Conservation (phyloP, 2,113 vertebrate genomes). For the Gasterosteus nipponicus region DNA sequence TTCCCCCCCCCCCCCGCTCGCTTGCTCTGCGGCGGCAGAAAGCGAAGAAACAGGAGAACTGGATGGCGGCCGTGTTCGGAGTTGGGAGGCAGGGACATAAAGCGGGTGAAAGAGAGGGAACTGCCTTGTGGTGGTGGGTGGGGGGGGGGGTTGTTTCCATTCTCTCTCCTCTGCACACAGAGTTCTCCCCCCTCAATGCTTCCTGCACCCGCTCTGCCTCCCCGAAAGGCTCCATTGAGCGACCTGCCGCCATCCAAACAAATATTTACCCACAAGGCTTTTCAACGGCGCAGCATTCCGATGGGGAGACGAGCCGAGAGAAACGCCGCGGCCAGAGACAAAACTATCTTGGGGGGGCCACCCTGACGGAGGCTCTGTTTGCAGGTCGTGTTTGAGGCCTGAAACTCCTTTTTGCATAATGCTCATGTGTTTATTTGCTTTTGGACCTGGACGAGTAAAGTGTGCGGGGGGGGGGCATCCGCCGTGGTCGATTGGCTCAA, state of each 20-base stretch:
- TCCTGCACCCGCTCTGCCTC: slow-evolving; percentile 34
- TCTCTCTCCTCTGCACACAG: slow-evolving; percentile 13
- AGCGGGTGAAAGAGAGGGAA: slow-evolving; percentile 27
- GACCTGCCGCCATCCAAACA: slow-evolving; percentile 40
- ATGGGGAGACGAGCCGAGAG: slow-evolving; percentile 16
- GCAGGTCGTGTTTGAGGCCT: slow-evolving; percentile 37
- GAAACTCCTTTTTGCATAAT: slow-evolving; percentile 52
- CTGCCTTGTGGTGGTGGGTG: slow-evolving; percentile 11
- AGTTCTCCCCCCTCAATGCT: slow-evolving; percentile 49
- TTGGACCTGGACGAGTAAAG: slow-evolving; percentile 41
- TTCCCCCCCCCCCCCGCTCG: slow-evolving; percentile 89
- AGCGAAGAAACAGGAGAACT: slow-evolving; percentile 31
- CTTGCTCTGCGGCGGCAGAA: slow-evolving; percentile 58
- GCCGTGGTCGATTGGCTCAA: slow-evolving; percentile 30
- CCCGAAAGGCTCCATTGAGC: slow-evolving; percentile 30
- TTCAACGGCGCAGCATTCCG: slow-evolving; percentile 23
- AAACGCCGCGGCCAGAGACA: slow-evolving; percentile 46
- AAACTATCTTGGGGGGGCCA: slow-evolving; percentile 41
- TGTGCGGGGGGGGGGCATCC: slow-evolving; percentile 36
- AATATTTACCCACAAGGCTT: slow-evolving; percentile 45
- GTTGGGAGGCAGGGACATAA: slow-evolving; percentile 43
- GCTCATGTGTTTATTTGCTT: slow-evolving; percentile 55
- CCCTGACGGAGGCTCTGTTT: slow-evolving; percentile 37
- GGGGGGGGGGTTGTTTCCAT: slow-evolving; percentile 27
- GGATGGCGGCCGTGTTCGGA: slow-evolving; percentile 46